Evolutionary conservation across 2,797 vertebrate genomes (phyloP).

Genomic region (Choloepus didactylus): DNA sequence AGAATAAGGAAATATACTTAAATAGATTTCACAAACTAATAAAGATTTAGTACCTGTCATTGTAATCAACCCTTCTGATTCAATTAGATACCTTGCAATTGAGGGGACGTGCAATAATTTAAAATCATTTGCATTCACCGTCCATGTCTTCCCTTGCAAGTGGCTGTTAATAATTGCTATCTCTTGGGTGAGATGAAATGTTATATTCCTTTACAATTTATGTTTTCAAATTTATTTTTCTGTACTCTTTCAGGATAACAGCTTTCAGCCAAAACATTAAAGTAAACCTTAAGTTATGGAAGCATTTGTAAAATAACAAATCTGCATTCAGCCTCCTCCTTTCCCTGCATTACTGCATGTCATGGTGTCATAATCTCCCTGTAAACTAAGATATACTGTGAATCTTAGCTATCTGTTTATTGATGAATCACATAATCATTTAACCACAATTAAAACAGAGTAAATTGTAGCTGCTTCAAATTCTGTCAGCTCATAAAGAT

Average conservation of each 20-base stretch:
- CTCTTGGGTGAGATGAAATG: conserved; percentile 76
- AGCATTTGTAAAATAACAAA: conserved; percentile 62
- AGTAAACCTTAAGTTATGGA: conserved; percentile 75
- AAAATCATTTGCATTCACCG: conserved; percentile 79
- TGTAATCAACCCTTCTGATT: conserved; percentile 82
- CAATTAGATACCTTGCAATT: conserved; percentile 84
- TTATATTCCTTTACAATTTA: conserved; percentile 71
- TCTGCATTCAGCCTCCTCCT: background rate
- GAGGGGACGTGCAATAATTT: conserved; percentile 79
- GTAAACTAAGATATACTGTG: conserved; percentile 79
- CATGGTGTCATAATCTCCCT: conserved; percentile 73
- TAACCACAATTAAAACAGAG: conserved; percentile 80
- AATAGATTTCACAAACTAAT: conserved; percentile 85
- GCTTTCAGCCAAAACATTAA: conserved; percentile 72
- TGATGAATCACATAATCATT: conserved; percentile 76
- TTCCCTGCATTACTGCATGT: conserved; percentile 46
- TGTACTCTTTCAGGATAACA: conserved; percentile 67
- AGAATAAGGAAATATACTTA: conserved; percentile 81
- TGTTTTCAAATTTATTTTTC: conserved; percentile 74
- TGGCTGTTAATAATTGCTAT: conserved; percentile 77
- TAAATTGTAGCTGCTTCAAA: conserved; percentile 83
- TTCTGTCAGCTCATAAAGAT: conserved; percentile 83
- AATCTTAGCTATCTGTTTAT: conserved; percentile 75
- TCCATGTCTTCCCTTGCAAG: conserved; percentile 57
- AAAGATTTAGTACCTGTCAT: conserved; percentile 85